Evolutionary conservation across 1,140 invertebrate genomes (phyloP), one percentile per base, ranked within the genome.

Genomic region (Neuroterus valhalla): DNA sequence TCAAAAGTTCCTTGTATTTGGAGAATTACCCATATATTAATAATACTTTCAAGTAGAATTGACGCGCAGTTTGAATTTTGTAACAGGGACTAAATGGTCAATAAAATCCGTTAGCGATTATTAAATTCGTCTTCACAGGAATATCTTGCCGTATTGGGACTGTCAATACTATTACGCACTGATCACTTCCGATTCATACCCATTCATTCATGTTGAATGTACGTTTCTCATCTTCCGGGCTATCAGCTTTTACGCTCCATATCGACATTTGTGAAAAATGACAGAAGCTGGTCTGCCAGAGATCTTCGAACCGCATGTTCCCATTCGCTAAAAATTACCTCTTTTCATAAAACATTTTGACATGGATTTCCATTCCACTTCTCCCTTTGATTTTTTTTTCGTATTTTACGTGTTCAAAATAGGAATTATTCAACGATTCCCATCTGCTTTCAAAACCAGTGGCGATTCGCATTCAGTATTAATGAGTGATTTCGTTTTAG

Each of bases 191-290:
- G 31, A 62, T 62, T 62, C 55, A 62, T 62, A 15, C 26, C 21
- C 52, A 62, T 62, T 62, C 52, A 62, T 62, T 62, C 52, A 62
- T 26, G 23, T 38, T 62, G 14, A 62, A 31, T 62, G 26, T 62
- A 62, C 23, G 26, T 62, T 62, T 62, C 55, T 62, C 55, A 62
- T 62, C 55, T 62, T 62, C 55, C 55, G 55, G 55, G 31, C 55
- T 62, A 62, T 31, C 55, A 31, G 26, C 23, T 15, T 62, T 55
- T 8, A 26, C 21, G 14, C 23, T 55, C 21, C 21, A 55, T 62
- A 62, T 62, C 55, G 55, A 62, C 55, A 62, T 62, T 62, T 62
- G 26, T 62, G 55, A 62, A 62, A 62, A 62, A 62, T 62, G 23
- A 62, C 55, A 62, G 55, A 11, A 23, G 21, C 21, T 62, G 11